phyloP scores from a whole-genome alignment of 2,113 vertebrate species.

The Ceyx cyanopectus region DNA sequence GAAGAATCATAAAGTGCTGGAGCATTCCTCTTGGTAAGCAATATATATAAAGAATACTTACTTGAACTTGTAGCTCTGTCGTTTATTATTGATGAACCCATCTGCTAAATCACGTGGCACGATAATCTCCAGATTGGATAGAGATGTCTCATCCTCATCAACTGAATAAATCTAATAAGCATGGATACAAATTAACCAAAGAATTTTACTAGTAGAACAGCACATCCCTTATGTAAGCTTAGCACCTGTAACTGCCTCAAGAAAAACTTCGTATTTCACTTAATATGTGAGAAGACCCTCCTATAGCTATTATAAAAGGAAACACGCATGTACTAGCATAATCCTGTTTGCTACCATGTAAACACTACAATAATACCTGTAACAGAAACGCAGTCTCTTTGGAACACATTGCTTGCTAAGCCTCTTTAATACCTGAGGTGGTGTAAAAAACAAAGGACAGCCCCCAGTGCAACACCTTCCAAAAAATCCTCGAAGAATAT shows the following conservation, averaged over 20 bases:
- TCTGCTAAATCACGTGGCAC: slow-evolving; percentile 90
- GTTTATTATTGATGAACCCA: slow-evolving; percentile 96
- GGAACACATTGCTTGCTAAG: neutral
- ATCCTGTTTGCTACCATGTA: neutral
- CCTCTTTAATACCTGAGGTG: neutral
- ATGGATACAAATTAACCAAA: neutral
- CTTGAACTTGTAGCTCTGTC: slow-evolving; percentile 93
- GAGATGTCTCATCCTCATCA: slow-evolving; percentile 76
- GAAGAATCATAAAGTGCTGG: neutral
- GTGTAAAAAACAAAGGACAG: neutral
- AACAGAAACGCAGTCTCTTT: neutral
- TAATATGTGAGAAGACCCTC: neutral
- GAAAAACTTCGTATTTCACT: neutral
- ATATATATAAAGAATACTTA: slow-evolving; percentile 58
- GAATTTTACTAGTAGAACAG: neutral
- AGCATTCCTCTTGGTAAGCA: neutral
- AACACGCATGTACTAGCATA: neutral
- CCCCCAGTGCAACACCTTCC: neutral
- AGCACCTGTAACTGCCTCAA: neutral
- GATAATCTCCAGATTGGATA: slow-evolving; percentile 84
- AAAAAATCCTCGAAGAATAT: neutral
- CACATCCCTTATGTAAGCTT: neutral
- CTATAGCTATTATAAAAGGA: neutral
- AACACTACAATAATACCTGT: neutral
- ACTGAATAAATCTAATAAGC: slow-evolving; percentile 83